Base-by-base conservation (phyloP, 1,140 invertebrate species). In the Caenorhabditis brenneri region DNA sequence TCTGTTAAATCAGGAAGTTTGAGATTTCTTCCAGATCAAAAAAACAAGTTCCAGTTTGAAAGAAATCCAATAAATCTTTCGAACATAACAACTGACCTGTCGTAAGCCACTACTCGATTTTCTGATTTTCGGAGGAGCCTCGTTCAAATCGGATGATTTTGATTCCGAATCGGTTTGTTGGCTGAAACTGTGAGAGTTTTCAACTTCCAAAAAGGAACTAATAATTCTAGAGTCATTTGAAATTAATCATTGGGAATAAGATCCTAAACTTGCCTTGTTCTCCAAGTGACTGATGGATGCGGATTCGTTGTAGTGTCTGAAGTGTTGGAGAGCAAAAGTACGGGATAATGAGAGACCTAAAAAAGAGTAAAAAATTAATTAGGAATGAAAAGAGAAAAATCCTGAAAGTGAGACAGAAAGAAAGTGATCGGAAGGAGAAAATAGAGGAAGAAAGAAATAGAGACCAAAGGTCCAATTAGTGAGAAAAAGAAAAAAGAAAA, bases 391-490 rank as follows among this genome's bases (percentile, higher is more conserved):
- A 27, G 7, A 22, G 24, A 65, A 33, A 65, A 33, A 65, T 19
- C 1, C 16, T 33, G 58, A 31, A 33, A n/a, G 2, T 33, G 10
- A 19, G 22, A 24, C 10, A 27, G 53, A 55, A 29, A n/a, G 12
- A 19, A 33, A 19, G 6, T 55, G 53, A 55, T 24, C 6, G 24
- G 31, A 36, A 36, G 58, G 36, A 65, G 31, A n/a, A 16, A 65
- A 36, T 9, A 65, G 31, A 65, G 58, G 6, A 65, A 7, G 31
- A 36, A 36, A 65, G 29, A 36, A 65, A 24, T 1, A 36, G 31
- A 65, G 58, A 65, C 58, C 58, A 65, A 65, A 65, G 58, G 58
- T 65, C 58, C 58, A 65, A 65, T 65, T 65, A 65, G 58, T 65
- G 58, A 27, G 27, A 15, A 55, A 55, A 27, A 9, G 15, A 29